Percentiles rank a stretch among this genome's conserved stretches.
phyloP scores from a whole-genome alignment of 2,888 invertebrate species.

The Camponotus fellah region DNA sequence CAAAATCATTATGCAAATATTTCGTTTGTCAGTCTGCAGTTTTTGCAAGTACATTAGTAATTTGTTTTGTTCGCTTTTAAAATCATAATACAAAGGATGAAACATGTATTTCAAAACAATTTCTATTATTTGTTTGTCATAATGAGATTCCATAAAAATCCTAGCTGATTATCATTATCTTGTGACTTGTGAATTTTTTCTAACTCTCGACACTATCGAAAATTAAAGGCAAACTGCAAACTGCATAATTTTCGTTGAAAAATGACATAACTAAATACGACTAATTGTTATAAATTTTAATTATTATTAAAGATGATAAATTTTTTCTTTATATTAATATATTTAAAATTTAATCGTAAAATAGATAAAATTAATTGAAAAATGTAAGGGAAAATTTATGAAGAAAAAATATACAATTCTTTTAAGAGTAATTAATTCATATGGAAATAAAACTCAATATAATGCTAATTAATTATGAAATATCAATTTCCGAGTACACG shows the following conservation, averaged over 20 bases:
- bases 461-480: neutral
- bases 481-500: conserved; percentile 13
- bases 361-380: neutral
- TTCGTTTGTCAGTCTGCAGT: too few species aligned
- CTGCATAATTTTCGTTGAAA: neutral
- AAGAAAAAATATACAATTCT: neutral
- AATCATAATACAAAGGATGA: conserved; percentile 3
- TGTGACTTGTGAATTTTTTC: neutral
- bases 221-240: neutral
- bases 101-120: neutral
- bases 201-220: neutral
- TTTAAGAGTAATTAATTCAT: conserved; percentile 5
- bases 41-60: neutral
- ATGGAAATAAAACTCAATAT: neutral
- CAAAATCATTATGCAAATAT: neutral
- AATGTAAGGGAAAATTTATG: neutral
- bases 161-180: conserved; percentile 14
- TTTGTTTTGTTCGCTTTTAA: neutral
- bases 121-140: conserved; percentile 11
- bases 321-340: neutral
- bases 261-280: neutral
- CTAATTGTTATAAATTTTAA: neutral
- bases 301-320: neutral
- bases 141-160: conserved; percentile 19
- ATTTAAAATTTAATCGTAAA: neutral